phyloP scores from a whole-genome alignment of 2,113 vertebrate genomes.

The Serinus canaria region DNA sequence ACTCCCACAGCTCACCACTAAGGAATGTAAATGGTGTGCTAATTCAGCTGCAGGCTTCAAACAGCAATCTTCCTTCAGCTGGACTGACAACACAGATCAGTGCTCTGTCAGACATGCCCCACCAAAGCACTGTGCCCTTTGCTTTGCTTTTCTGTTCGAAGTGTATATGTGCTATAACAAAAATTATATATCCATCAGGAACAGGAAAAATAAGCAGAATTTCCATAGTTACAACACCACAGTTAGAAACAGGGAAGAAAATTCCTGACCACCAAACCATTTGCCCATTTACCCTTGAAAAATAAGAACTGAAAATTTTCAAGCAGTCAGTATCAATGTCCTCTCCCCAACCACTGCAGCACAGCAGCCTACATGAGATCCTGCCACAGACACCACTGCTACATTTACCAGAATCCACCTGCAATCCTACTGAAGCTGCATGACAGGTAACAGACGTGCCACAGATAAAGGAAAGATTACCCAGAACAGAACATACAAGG shows the following conservation, averaged over 20 bases:
- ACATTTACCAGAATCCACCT: neutral
- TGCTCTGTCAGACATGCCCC: neutral
- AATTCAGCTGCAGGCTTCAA: neutral
- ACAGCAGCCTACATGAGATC: fast-evolving
- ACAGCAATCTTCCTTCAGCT: neutral
- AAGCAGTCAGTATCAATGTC: neutral
- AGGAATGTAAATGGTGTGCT: neutral
- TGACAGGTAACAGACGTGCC: fast-evolving
- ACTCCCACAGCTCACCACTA: neutral
- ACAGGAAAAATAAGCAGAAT: neutral
- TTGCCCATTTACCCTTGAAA: neutral
- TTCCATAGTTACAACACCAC: neutral
- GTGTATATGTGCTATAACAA: neutral
- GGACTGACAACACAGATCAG: neutral
- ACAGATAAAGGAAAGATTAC: neutral
- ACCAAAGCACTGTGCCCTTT: neutral
- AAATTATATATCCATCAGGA: neutral
- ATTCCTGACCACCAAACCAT: neutral
- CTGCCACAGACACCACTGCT: neutral
- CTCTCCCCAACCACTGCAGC: neutral
- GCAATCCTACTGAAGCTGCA: neutral
- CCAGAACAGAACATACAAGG: neutral
- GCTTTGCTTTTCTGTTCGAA: neutral
- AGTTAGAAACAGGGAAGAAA: neutral
- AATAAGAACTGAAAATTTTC: neutral